Evolutionary conservation across 1,140 invertebrate species (phyloP).

Genomic region (Orius laevigatus): DNA sequence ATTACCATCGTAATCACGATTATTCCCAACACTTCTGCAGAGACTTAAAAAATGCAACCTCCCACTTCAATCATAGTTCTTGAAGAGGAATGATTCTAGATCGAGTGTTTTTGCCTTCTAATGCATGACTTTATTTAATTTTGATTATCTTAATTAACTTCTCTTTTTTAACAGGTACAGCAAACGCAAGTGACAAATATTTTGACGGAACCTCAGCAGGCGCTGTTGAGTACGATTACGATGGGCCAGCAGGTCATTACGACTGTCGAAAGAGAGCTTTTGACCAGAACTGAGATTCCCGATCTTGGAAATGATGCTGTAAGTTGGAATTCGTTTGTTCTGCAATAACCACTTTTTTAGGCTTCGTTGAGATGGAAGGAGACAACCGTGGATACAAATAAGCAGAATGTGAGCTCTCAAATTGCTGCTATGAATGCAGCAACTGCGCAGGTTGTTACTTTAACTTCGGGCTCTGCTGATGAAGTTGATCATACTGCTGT

Average conservation of each 20-base stretch:
- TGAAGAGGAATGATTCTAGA: not conserved
- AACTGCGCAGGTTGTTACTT: conserved; percentile 92
- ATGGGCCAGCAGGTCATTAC: conserved; percentile 72
- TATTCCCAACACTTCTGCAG: not conserved
- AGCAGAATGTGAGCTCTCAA: conserved; percentile 89
- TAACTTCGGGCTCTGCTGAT: conserved; percentile 65
- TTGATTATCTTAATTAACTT: not conserved
- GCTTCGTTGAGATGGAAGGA: conserved; percentile 85
- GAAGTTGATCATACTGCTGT: conserved; percentile 89
- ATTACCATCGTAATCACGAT: not conserved
- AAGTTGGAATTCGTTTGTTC: conserved; percentile 14
- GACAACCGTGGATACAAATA: conserved; percentile 83
- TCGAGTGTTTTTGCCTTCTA: not conserved
- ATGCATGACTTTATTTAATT: not conserved
- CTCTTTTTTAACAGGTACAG: conserved; percentile 45
- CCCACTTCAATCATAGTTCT: not conserved
- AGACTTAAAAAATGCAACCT: no score
- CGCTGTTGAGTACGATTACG: conserved; percentile 76
- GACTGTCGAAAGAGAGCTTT: conserved; percentile 66
- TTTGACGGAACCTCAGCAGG: conserved; percentile 76
- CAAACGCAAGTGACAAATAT: conserved; percentile 72
- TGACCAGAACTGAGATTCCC: conserved; percentile 54
- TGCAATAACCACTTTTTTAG: conserved; percentile 26
- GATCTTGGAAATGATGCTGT: conserved; percentile 63
- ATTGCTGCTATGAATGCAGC: conserved; percentile 98